Conservation (phyloP, 1,140 invertebrate genomes). For the Gryllus bimaculatus region DNA sequence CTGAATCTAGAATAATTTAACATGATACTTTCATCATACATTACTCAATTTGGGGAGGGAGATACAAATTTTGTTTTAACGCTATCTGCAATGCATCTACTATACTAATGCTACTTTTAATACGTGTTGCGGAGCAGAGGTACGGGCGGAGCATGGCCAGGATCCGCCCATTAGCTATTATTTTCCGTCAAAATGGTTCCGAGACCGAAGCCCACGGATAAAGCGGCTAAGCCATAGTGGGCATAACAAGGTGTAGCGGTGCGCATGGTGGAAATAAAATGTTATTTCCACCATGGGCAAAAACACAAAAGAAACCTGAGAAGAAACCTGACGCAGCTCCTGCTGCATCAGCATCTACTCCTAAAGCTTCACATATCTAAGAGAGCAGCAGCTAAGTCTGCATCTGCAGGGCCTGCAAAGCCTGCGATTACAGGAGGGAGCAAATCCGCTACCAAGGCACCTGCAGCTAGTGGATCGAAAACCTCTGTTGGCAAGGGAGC, state of each 20-base stretch:
- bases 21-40: no score
- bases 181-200: slow-evolving; percentile 48
- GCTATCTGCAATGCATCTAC: no score
- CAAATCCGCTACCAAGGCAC: slow-evolving; percentile 34
- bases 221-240: slow-evolving; percentile 54
- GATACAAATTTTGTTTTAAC: no score
- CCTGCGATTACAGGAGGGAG: slow-evolving; percentile 24
- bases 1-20: no score
- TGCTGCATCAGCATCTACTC: slow-evolving; percentile 15
- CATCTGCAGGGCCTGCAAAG: slow-evolving; percentile 20
- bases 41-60: no score
- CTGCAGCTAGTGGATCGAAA: slow-evolving; percentile 35
- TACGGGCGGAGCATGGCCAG: no score
- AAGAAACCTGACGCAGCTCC: slow-evolving; percentile 44
- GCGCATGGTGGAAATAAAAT: no score
- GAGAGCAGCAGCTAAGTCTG: slow-evolving; percentile 24
- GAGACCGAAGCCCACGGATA: slow-evolving; percentile 51
- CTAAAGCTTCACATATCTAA: slow-evolving; percentile 27
- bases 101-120: no score
- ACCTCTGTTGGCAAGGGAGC: slow-evolving; percentile 36
- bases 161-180: no score
- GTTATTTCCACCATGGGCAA: slow-evolving; percentile 16
- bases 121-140: no score
- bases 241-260: no score
- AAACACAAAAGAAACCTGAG: slow-evolving; percentile 34